Base-by-base conservation (phyloP, 2,797 vertebrate genomes). In the Mormyrus hasselquistii region DNA sequence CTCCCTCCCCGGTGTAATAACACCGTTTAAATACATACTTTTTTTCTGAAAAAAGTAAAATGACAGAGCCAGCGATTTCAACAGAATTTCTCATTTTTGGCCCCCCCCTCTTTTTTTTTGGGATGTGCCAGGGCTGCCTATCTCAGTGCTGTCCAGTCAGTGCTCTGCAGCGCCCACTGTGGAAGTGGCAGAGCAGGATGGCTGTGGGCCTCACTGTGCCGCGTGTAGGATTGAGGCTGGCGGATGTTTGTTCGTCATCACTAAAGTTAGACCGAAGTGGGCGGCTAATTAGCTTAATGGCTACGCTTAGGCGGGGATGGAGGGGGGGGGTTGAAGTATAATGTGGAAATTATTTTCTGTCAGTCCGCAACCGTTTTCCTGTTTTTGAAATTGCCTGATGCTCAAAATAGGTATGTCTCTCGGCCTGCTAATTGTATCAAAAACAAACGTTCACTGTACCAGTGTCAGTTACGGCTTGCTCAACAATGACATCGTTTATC, bases 351-450 rank as follows among this genome's bases (percentile, higher is more conserved):
- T 91, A 88, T 91, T 92, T 95, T 94, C 90, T 93, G 93, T 94
- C 94, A 93, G 91, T 92, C 90, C 93, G 93, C 93, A 92, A 91
- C 95, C 93, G 93, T 93, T 91, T 96, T 96, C 96, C 95, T 96
- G 94, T 95, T 95, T 93, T 95, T 93, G 92, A 91, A 93, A 91
- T 93, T 93, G 90, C 90, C 91, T 90, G 90, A 41, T 73, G 88
- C 90, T 91, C 90, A 92, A 92, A 93, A 94, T 92, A 93, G 90
- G 90, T 91, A 89, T 87, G 90, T 84, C 52, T 91, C 91, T 73
- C 92, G 92, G 91, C 92, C 59, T 95, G 93, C 94, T 95, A 93
- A 94, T 92, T 95, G 93, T 95, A 91, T n/a, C n/a, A 84, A 49
- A 49, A 84, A 52, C 82, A 79, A 53, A 50, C 50, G 3, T 53